phyloP scores from a whole-genome alignment of 23 tunicate species.

The Trididemnum clinides region DNA sequence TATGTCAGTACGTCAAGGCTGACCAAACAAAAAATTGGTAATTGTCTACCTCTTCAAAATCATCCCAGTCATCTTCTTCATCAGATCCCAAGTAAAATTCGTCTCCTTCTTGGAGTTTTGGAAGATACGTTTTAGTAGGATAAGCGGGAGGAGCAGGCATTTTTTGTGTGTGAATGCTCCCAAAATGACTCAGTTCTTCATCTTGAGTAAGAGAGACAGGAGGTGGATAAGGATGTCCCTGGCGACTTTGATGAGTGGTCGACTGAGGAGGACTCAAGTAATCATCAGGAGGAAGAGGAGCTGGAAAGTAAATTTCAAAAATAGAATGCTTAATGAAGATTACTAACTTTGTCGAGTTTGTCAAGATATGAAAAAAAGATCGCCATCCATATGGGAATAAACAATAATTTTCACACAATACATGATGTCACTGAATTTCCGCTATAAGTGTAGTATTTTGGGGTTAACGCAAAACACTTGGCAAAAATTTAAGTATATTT shows the following conservation, averaged over 20 bases:
- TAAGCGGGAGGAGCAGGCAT: slow-evolving; percentile 41
- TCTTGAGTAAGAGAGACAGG: neutral
- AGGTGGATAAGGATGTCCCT: slow-evolving; percentile 1
- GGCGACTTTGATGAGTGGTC: neutral
- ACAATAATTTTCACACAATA: neutral
- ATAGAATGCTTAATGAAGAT: too few species aligned
- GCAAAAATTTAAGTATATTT: neutral
- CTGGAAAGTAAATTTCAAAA: neutral
- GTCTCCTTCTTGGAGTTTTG: neutral
- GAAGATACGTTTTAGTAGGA: slow-evolving; percentile 27
- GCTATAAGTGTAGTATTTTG: neutral
- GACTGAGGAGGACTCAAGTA: neutral
- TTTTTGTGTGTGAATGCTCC: neutral
- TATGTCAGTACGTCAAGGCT: neutral
- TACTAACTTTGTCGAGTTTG: too few species aligned
- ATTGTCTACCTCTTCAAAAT: slow-evolving; percentile 82
- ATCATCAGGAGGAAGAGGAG: slow-evolving; percentile 19
- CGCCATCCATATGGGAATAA: too few species aligned
- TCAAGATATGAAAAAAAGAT: too few species aligned
- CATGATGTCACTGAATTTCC: neutral
- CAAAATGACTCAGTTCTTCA: neutral
- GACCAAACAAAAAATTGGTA: neutral
- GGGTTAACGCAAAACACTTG: neutral
- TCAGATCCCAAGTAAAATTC: slow-evolving; percentile 59
- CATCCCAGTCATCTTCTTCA: slow-evolving; percentile 87